Evolutionary conservation across 1,140 invertebrate genomes (phyloP).

Genomic region (Zaprionus taronus): DNA sequence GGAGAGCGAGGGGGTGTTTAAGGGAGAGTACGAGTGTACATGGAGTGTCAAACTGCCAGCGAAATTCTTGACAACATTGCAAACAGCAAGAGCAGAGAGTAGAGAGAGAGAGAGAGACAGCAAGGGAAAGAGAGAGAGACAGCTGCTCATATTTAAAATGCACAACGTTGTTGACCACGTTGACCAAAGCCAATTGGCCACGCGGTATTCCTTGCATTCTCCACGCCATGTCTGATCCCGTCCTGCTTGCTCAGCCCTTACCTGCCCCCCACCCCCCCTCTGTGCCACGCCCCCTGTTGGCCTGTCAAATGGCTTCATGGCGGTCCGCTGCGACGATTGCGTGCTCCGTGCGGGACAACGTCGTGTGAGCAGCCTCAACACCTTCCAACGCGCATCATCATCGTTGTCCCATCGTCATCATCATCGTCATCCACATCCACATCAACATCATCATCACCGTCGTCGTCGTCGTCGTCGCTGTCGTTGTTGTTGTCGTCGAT

Average conservation of each 20-base stretch:
- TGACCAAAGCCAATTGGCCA: conserved; percentile 39
- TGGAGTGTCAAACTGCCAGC: conserved; percentile 65
- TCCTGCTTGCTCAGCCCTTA: conserved; percentile 1
- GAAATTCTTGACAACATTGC: conserved; percentile 60
- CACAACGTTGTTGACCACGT: conserved; percentile 57
- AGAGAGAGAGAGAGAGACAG: not conserved
- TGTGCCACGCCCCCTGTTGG: conserved; percentile 10
- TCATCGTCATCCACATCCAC: conserved; percentile 63
- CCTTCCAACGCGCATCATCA: conserved; percentile 71
- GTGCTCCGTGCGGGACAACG: conserved; percentile 32
- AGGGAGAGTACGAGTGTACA: conserved; percentile 28
- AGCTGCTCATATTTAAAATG: conserved; percentile 72
- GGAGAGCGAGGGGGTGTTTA: not conserved
- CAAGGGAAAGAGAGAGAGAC: not conserved
- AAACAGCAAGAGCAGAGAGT: conserved; percentile 12
- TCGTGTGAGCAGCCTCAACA: conserved; percentile 64
- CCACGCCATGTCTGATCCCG: not conserved
- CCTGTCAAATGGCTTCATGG: conserved; percentile 62
- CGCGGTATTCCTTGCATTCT: conserved; percentile 22
- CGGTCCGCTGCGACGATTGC: conserved; percentile 59
- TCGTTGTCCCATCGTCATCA: conserved; percentile 56
- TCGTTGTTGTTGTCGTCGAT: conserved; percentile 63
- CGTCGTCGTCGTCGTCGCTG: conserved; percentile 11
- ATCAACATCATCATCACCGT: conserved; percentile 72
- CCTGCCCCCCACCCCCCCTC: not conserved